phyloP scores from a whole-genome alignment of 1,140 invertebrate species.

The Drosophila ogumai region DNA sequence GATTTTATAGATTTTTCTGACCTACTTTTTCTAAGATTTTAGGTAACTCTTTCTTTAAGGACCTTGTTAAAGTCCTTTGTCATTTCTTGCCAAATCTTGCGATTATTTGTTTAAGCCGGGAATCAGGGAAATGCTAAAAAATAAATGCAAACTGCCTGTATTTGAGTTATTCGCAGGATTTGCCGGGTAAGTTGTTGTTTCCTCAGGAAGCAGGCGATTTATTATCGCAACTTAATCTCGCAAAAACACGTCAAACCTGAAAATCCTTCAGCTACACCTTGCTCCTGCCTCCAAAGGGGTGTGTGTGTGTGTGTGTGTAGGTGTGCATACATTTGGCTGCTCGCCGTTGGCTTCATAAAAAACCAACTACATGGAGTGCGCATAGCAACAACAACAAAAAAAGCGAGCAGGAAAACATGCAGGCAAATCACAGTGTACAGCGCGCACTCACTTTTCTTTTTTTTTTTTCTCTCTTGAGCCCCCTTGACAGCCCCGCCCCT shows the following conservation, averaged over 20 bases:
- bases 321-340: slow-evolving; percentile 27
- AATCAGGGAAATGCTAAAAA: background rate
- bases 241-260: slow-evolving; percentile 50
- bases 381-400: slow-evolving; percentile 31
- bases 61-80: background rate
- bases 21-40: too few species aligned
- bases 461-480: background rate
- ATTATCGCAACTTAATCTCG: slow-evolving; percentile 50
- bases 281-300: background rate
- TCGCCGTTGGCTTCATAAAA: slow-evolving; percentile 45
- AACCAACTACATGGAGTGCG: slow-evolving; percentile 48
- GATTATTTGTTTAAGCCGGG: slow-evolving; percentile 16
- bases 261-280: slow-evolving; percentile 19
- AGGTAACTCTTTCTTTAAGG: too few species aligned
- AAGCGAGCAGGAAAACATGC: slow-evolving; percentile 4
- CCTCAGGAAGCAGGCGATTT: slow-evolving; percentile 42
- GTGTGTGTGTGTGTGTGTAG: background rate
- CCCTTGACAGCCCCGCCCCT: background rate
- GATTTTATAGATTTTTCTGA: too few species aligned
- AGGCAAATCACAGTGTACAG: slow-evolving; percentile 64
- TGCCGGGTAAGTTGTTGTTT: slow-evolving; percentile 42
- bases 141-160: slow-evolving; percentile 20
- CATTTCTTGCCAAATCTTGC: background rate
- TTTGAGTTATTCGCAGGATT: slow-evolving; percentile 41
- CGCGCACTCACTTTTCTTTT: slow-evolving; percentile 1